Evolutionary conservation across 2,888 invertebrate genomes (phyloP).

Genomic region (Chaitophorus viminalis): DNA sequence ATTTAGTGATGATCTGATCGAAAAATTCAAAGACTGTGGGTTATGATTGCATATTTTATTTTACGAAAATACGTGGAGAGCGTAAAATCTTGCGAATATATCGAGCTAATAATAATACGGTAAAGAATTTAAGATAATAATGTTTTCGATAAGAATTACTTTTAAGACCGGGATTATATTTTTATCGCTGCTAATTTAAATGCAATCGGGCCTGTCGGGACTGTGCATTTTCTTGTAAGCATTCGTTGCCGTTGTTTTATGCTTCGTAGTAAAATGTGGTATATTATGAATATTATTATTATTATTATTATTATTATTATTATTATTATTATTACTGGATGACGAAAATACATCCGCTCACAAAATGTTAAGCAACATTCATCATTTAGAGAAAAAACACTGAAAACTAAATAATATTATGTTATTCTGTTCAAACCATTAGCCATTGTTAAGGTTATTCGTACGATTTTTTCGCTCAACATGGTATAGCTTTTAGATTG

Average conservation of each 20-base stretch:
- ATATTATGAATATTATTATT: no score
- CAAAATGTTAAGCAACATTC: neutral
- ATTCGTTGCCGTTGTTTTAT: no score
- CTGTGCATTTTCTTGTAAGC: no score
- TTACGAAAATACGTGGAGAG: neutral
- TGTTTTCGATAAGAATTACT: constrained; percentile 23
- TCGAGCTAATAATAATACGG: neutral
- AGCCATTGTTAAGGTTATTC: no score
- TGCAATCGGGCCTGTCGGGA: neutral
- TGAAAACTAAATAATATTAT: neutral
- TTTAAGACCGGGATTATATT: constrained; percentile 3
- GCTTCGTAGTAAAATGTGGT: no score
- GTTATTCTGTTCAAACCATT: neutral
- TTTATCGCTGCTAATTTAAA: constrained; percentile 30
- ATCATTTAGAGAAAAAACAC: neutral
- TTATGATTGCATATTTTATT: no score
- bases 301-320: no score
- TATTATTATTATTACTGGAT: neutral
- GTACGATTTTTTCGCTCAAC: no score
- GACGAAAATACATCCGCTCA: neutral
- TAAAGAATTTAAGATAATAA: neutral
- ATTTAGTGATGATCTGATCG: no score
- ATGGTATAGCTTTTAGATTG: no score
- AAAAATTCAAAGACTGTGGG: neutral
- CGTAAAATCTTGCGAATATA: neutral